A percentile compares a stretch with the other conserved stretches of the same genome.
Evolutionary conservation across 2,888 invertebrate genomes (phyloP).

Genomic region (Euspilapteryx auroguttella): DNA sequence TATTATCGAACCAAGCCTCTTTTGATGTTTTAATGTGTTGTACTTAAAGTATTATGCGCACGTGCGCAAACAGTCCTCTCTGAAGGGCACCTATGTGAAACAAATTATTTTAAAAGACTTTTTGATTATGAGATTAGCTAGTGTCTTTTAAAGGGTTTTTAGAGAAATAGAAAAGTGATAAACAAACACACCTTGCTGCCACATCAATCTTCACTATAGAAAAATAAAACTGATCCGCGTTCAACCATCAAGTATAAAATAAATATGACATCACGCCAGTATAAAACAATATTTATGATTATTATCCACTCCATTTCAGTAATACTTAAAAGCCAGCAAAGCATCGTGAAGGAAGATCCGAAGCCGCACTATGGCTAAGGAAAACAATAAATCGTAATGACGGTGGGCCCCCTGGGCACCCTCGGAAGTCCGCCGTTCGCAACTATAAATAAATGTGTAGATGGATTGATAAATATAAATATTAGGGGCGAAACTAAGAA

Average conservation of each 20-base stretch:
- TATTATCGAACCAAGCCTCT: conserved; percentile 11
- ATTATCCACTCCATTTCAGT: conserved; percentile 4
- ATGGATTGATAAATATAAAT: conserved; percentile 63
- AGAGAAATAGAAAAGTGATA: too few relatives aligned
- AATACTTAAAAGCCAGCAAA: conserved; percentile 28
- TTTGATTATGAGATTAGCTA: too few relatives aligned
- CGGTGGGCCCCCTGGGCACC: conserved; percentile 47
- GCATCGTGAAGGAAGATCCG: conserved; percentile 18
- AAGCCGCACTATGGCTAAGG: conserved; percentile 45
- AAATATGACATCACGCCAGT: background rate
- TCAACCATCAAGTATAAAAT: background rate
- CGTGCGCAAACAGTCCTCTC: conserved; percentile 34
- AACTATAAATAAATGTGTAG: conserved; percentile 61
- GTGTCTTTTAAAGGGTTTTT: too few relatives aligned
- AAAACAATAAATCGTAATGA: conserved; percentile 59
- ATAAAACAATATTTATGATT: conserved; percentile 4
- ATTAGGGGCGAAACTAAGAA: conserved; percentile 60
- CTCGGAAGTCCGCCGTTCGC: conserved; percentile 54
- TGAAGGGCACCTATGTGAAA: too few relatives aligned
- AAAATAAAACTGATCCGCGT: too few relatives aligned
- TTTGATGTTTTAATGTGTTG: background rate
- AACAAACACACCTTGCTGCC: too few relatives aligned
- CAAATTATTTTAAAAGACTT: too few relatives aligned
- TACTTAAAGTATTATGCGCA: conserved; percentile 10
- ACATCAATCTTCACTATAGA: too few relatives aligned